Evolutionary conservation across 2,113 vertebrate species (phyloP).

Genomic region (Nicator chloris): DNA sequence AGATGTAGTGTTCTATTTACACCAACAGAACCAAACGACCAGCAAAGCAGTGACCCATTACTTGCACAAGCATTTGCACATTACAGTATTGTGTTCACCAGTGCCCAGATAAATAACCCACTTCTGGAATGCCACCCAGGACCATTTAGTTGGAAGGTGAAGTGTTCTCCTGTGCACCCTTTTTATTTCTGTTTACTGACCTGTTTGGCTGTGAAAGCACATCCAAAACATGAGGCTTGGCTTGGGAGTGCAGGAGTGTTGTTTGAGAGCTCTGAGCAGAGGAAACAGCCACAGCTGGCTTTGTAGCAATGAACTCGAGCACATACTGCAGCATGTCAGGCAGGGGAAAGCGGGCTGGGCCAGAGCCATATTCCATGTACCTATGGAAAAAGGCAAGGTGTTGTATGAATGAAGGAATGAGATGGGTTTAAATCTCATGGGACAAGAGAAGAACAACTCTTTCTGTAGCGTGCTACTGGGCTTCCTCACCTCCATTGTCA

Average conservation of each 20-base stretch:
- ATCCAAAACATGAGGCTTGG: background rate
- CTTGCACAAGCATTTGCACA: background rate
- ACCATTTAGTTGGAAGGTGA: background rate
- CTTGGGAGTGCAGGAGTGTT: background rate
- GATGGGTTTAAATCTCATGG: background rate
- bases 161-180: accelerated
- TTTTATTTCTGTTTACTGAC: background rate
- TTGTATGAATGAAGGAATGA: background rate
- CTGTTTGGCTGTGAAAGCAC: background rate
- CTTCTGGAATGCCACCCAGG: background rate
- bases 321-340: slow-evolving; percentile 93
- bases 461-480: background rate
- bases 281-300: slow-evolving; percentile 55
- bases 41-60: background rate
- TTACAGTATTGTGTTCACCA: background rate
- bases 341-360: slow-evolving; percentile 84
- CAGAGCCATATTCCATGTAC: slow-evolving; percentile 91
- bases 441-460: background rate
- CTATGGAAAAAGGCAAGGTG: slow-evolving; percentile 52
- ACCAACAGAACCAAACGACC: accelerated
- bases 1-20: background rate
- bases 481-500: background rate
- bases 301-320: slow-evolving; percentile 87
- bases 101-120: background rate
- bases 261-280: slow-evolving; percentile 33